Base-by-base conservation (phyloP, 2,113 vertebrate species). In the Phasianus colchicus region DNA sequence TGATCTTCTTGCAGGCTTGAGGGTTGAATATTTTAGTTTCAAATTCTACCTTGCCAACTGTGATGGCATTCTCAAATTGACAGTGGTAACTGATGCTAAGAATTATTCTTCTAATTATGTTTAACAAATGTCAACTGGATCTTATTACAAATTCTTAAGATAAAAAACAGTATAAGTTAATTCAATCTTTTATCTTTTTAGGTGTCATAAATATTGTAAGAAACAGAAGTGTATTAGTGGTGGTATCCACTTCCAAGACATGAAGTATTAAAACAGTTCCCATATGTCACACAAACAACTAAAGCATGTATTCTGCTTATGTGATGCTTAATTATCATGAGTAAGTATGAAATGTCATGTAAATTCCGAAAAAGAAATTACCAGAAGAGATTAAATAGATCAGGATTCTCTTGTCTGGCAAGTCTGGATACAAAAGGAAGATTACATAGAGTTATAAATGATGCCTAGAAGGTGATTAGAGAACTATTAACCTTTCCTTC, bases 211-310 rank as follows among this genome's bases (percentile, higher is more conserved):
- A 43, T 40, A 58, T 47, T 9, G 34, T 40, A 24, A 7, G 16
- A 63, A 47, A 47, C 0, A 0, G 29, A 72, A 47, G 34, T 0
- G 1, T 38, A 22, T 34, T 29, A 54, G 10, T 63, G 60, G 42
- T 11, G 30, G 30, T 17, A 73, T 29, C 52, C 6, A 48, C 25
- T 54, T 63, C 79, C 66, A 48, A 73, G 42, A 61, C 8, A 17
- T 55, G 38, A 78, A 55, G 12, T 72, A 55, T 13, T 61, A 42
- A 47, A 57, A 36, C 30, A 36, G 43, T n/a, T 48, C 10, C 27
- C 10, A n/a, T 15, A n/a, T 19, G 8, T 27, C n/a, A 47, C 16
- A 43, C 32, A 40, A 45, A 27, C 48, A 58, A 30, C 47, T 10
- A 11, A 64, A 85, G 18, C 0, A 1, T n/a, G 34, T 11, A 8